Base-by-base conservation (phyloP, 1,140 invertebrate genomes). In the Drosophila azteca region DNA sequence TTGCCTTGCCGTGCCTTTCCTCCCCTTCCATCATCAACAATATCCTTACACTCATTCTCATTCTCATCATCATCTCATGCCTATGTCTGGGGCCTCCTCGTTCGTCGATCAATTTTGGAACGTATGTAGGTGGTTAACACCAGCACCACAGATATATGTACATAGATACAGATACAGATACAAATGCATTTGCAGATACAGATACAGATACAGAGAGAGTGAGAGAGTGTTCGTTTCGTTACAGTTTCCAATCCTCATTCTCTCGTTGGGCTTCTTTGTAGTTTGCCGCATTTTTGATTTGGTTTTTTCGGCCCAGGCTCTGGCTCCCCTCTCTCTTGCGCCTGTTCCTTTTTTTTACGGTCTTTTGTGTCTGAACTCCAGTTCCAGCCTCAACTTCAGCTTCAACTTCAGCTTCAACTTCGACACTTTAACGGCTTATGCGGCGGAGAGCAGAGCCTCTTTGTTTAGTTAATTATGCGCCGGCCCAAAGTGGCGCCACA, bases 211-310 rank as follows among this genome's bases (percentile, higher is more conserved):
- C 11, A 39, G 35, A 11, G 35, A 13, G 35, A 4, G 35, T 1
- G 7, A 39, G 35, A 20, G 3, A 39, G 11, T 13, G 35, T 0
- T 53, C 55, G 46, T 79, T 89, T 88, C 80, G 83, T 89, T 88
- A 85, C 83, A 89, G 84, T 88, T 84, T 90, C 76, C 63, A 77
- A 66, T 73, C 64, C 58, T 76, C 61, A 69, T 20, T 55, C 29
- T 43, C 63, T 61, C 35, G 55, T 48, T 65, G 49, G 35, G 0
- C 11, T 39, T 4, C 83, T 87, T 87, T 87, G 82, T 87, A 79
- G 51, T 87, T 87, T 87, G 82, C 82, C 82, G 82, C 82, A 75
- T 79, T 83, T 87, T 79, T 87, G 82, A 79, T 79, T 87, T 87
- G 74, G 54, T 78, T 85, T 77, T 46, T 78, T 80, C 44, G 71